A percentile compares a stretch with the other conserved stretches of the same genome.
Evolutionary conservation across 1,140 invertebrate genomes (phyloP).

Genomic region (Drosophila orena): DNA sequence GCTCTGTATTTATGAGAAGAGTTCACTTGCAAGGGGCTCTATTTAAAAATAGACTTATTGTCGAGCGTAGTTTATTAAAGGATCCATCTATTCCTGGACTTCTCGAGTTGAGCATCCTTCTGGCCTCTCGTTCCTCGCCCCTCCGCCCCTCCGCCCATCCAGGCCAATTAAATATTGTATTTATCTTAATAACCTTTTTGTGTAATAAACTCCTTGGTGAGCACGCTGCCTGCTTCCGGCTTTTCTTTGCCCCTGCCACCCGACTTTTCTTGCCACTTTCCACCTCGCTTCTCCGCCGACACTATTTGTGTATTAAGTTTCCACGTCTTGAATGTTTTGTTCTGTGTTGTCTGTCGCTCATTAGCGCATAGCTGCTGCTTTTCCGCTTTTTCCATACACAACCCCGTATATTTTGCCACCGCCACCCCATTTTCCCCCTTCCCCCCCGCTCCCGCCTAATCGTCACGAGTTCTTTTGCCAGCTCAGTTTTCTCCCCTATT

Average conservation of each 20-base stretch:
- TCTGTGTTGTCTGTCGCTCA: constrained; percentile 39
- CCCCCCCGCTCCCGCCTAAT: constrained; percentile 9
- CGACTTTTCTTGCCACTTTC: constrained; percentile 3
- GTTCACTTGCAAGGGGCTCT: constrained; percentile 1
- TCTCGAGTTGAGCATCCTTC: background rate
- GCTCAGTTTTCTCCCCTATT: constrained; percentile 6
- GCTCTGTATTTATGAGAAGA: background rate
- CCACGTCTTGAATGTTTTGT: constrained; percentile 12
- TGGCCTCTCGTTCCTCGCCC: background rate
- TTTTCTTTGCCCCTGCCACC: background rate
- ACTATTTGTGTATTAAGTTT: constrained; percentile 46
- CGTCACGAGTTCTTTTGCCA: constrained; percentile 8
- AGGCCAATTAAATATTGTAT: constrained; percentile 49
- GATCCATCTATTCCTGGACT: background rate
- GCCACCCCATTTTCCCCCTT: background rate
- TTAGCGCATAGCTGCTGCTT: constrained; percentile 34
- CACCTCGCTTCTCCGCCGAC: background rate
- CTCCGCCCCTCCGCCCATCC: background rate
- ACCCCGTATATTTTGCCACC: background rate
- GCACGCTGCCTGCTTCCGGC: constrained; percentile 1
- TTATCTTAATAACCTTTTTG: constrained; percentile 53
- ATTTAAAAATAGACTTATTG: background rate
- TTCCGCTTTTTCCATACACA: background rate
- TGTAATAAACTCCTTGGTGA: constrained; percentile 45
- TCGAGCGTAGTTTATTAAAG: constrained; percentile 14